These are phyloP conservation scores for Xenops minutus DNA, from an alignment of 2,797 vertebrate genomes.

Conservation along the genomic window DNA sequence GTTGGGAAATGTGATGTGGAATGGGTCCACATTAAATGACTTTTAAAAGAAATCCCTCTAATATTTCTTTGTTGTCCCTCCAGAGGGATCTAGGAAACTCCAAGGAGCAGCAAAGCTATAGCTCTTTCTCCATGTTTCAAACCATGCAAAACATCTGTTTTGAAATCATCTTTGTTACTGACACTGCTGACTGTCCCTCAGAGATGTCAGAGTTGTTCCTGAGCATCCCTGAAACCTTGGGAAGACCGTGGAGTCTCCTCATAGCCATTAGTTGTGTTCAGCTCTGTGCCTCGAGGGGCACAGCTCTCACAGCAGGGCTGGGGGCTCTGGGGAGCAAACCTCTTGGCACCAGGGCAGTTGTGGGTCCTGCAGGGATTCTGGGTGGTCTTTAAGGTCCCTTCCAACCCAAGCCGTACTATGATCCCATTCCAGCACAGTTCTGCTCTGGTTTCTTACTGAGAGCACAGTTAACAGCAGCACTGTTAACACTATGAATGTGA, in stretches of 20 bases:
- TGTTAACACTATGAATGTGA: neutral
- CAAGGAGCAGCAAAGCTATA: neutral
- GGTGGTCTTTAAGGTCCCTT: neutral
- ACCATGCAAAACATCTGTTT: neutral
- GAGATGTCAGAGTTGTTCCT: neutral
- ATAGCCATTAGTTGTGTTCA: neutral
- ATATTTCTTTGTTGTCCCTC: too few relatives aligned
- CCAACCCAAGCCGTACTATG: neutral
- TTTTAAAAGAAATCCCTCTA: neutral
- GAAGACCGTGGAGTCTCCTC: neutral
- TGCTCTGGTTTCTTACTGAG: neutral
- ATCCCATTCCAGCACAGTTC: neutral
- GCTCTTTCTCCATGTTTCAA: neutral
- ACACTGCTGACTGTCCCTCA: fast-evolving
- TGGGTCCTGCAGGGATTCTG: neutral
- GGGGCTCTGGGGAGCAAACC: neutral
- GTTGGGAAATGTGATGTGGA: neutral
- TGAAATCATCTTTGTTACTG: neutral
- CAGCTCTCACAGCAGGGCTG: neutral
- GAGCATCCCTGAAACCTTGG: neutral
- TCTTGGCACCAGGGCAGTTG: too few relatives aligned
- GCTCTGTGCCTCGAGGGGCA: neutral
- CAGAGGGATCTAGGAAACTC: neutral
- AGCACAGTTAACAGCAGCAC: neutral
- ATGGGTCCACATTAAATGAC: neutral